Percentiles rank a stretch among this genome's conserved stretches.
phyloP scores from a whole-genome alignment of 2,797 vertebrate genomes.

The Acanthurus lineatus region DNA sequence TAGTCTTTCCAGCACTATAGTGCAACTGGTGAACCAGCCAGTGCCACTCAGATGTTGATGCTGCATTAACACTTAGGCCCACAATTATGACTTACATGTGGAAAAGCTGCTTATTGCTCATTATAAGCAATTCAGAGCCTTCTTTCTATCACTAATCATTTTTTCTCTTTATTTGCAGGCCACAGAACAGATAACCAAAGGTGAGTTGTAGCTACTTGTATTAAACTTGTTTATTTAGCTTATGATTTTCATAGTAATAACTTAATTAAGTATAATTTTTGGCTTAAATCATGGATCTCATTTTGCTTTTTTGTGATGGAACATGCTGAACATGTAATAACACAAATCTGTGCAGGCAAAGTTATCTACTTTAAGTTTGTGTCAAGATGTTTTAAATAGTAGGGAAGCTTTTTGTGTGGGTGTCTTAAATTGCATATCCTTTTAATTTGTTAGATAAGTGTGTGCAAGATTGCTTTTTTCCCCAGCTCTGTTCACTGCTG shows the following conservation, averaged over 20 bases:
- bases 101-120: neutral
- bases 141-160: conserved; percentile 40
- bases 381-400: conserved; percentile 18
- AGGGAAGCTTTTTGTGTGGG: conserved; percentile 7
- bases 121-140: neutral
- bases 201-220: conserved; percentile 84
- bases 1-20: conserved; percentile 21
- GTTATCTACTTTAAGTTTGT: neutral
- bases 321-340: neutral
- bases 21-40: conserved; percentile 19
- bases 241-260: neutral
- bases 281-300: neutral
- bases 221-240: conserved; percentile 15
- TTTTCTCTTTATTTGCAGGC: conserved; percentile 83
- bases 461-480: conserved; percentile 9
- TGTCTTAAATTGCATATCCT: conserved; percentile 21
- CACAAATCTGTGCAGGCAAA: neutral
- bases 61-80: neutral
- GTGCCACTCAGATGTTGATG: conserved; percentile 7
- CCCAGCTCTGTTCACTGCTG: neutral
- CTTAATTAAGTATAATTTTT: neutral
- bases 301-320: neutral
- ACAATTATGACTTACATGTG: neutral
- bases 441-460: conserved; percentile 22
- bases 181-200: conserved; percentile 99